These are phyloP conservation scores for Aviceda subcristata DNA, from an alignment of 2,113 vertebrate species.

Conservation along the genomic window DNA sequence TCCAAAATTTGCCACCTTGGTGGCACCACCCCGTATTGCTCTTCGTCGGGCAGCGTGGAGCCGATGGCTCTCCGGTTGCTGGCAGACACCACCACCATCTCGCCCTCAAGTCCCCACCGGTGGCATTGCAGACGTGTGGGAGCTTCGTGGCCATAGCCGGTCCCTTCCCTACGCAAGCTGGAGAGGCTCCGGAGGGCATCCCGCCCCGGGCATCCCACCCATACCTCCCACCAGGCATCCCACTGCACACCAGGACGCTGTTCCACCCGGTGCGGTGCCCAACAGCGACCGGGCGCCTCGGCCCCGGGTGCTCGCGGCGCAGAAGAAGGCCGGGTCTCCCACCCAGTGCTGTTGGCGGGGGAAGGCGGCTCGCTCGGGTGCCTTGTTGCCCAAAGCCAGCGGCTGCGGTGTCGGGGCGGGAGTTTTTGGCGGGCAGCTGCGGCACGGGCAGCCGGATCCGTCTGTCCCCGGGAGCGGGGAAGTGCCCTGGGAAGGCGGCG, in stretches of 20 bases:
- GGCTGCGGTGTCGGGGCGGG: fast-evolving
- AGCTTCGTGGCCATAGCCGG: not conserved
- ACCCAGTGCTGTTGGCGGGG: fast-evolving
- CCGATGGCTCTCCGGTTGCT: not conserved
- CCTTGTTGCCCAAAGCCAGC: fast-evolving
- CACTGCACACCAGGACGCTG: fast-evolving
- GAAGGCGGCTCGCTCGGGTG: fast-evolving
- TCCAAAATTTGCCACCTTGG: not conserved
- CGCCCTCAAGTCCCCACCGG: not conserved
- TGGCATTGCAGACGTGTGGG: not conserved
- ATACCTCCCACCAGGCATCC: not conserved
- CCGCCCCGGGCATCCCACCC: fast-evolving
- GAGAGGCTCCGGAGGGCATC: not conserved
- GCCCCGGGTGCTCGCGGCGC: fast-evolving
- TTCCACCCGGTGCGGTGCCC: not conserved
- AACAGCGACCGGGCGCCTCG: not conserved
- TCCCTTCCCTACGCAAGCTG: not conserved
- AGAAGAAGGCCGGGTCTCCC: not conserved
- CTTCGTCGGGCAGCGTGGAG: not conserved
- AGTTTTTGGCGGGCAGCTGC: fast-evolving
- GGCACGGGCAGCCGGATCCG: fast-evolving
- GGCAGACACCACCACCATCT: not conserved
- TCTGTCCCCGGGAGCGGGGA: fast-evolving
- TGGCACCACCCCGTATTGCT: not conserved
- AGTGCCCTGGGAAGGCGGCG: not conserved